phyloP scores from a whole-genome alignment of 2,888 invertebrate species.

The Leucozona laternaria region DNA sequence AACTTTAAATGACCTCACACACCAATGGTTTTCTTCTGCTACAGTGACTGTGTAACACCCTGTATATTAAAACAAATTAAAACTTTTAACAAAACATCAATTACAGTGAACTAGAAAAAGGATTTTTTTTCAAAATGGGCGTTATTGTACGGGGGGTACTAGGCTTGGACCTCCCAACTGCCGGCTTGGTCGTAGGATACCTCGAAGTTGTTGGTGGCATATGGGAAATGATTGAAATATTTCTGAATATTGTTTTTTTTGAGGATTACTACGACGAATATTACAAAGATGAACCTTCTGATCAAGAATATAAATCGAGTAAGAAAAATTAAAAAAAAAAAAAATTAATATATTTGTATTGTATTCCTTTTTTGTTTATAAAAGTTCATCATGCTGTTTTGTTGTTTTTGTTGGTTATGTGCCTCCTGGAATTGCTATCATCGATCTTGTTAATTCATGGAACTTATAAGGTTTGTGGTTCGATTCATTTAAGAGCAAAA shows the following conservation, averaged over 20 bases:
- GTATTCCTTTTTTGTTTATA: not conserved
- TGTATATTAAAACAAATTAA: too few species aligned
- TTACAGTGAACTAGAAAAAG: not conserved
- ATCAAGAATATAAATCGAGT: not conserved
- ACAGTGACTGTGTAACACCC: too few species aligned
- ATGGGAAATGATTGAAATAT: not conserved
- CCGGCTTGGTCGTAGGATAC: slow-evolving; percentile 13
- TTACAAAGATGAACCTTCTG: too few species aligned
- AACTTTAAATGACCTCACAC: too few species aligned
- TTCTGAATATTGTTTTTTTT: not conserved
- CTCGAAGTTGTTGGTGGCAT: not conserved
- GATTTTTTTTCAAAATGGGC: not conserved
- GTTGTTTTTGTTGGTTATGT: not conserved
- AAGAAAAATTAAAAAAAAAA: not conserved
- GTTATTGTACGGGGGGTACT: not conserved
- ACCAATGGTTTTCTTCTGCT: too few species aligned
- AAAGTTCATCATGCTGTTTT: not conserved
- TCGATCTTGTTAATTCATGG: not conserved
- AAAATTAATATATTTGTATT: too few species aligned
- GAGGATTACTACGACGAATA: not conserved
- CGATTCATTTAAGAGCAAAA: too few species aligned
- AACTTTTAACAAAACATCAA: not conserved
- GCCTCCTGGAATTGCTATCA: not conserved
- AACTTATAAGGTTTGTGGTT: not conserved
- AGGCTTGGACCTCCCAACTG: slow-evolving; percentile 12